phyloP scores from a whole-genome alignment of 2,113 vertebrate genomes.

The Penelope pileata region DNA sequence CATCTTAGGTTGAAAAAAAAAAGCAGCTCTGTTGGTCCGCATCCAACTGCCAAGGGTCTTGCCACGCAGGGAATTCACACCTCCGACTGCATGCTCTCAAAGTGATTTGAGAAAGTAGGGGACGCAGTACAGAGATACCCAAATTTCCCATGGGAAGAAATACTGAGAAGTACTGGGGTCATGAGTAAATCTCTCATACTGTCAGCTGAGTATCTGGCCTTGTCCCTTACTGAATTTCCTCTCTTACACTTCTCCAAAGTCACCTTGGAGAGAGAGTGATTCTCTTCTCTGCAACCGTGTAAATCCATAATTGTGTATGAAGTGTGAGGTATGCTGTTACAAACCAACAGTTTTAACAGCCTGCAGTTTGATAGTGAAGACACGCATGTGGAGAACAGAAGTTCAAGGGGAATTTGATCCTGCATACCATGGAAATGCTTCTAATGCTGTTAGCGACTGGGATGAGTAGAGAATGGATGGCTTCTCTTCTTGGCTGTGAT shows the following conservation, averaged over 20 bases:
- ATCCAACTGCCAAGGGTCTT: background rate
- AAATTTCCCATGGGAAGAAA: background rate
- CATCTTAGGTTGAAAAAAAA: background rate
- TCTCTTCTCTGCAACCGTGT: background rate
- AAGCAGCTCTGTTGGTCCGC: background rate
- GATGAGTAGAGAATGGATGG: background rate
- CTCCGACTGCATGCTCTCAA: background rate
- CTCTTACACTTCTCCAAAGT: background rate
- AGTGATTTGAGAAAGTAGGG: background rate
- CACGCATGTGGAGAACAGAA: background rate
- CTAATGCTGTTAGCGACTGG: background rate
- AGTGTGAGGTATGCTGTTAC: background rate
- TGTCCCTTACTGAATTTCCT: background rate
- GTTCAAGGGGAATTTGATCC: background rate
- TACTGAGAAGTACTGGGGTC: background rate
- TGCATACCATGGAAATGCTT: background rate
- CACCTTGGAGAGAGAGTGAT: background rate
- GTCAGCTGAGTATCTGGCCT: background rate
- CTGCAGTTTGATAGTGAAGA: background rate
- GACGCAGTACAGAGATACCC: background rate
- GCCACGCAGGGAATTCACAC: background rate
- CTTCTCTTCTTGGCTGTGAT: background rate
- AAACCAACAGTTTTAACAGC: background rate
- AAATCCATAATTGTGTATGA: fast-evolving
- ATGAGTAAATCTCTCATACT: background rate